phyloP scores from a whole-genome alignment of 2,888 invertebrate species.

The Pachliopta kotzebuea region DNA sequence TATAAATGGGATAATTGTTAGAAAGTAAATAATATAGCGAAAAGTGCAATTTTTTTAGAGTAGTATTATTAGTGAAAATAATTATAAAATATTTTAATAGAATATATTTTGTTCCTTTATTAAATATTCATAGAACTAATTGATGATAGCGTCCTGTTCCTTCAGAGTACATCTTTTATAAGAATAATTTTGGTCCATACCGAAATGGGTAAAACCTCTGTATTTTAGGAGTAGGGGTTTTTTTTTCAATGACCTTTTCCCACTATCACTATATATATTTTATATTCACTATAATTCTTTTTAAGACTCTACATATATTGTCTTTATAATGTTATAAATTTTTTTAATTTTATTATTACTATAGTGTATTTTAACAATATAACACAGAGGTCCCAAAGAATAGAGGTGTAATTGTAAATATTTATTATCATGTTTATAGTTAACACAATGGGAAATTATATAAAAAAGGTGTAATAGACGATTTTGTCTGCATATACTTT shows the following conservation, averaged over 20 bases:
- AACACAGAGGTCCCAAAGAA: no score
- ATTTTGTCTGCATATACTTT: no score
- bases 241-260: conserved; percentile 7
- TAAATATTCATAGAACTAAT: not conserved
- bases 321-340: no score
- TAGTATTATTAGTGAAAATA: not conserved
- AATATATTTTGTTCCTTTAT: not conserved
- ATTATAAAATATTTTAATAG: conserved; percentile 1
- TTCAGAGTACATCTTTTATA: not conserved
- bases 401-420: no score
- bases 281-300: no score
- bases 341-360: not conserved
- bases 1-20: not conserved
- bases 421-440: no score
- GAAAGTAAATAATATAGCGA: not conserved
- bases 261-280: not conserved
- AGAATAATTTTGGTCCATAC: not conserved
- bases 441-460: no score
- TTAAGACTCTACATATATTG: no score
- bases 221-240: conserved; percentile 18
- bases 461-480: no score
- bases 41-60: conserved; percentile 17
- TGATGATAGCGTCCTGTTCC: not conserved
- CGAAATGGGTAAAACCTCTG: not conserved
- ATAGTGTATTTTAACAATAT: no score